Evolutionary conservation across 2,797 vertebrate species (phyloP).

Genomic region (Oreonectes daqikongensis): DNA sequence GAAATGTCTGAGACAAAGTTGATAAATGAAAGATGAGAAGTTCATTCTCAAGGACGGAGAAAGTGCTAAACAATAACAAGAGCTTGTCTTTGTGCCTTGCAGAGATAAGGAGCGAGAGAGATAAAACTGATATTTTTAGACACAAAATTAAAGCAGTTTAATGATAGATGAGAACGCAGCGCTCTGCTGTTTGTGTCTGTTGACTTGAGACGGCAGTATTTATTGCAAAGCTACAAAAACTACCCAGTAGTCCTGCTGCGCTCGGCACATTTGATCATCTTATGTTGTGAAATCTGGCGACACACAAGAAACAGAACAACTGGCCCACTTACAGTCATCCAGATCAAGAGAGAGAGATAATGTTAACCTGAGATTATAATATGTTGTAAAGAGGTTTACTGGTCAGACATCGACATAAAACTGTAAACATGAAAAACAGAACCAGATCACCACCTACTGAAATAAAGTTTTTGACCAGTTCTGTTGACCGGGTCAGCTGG

Average conservation of each 20-base stretch:
- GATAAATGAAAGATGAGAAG: neutral
- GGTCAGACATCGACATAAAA: too few species aligned
- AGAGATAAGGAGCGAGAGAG: neutral
- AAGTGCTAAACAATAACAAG: neutral
- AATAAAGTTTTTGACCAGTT: too few species aligned
- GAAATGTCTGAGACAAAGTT: neutral
- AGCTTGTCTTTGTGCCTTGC: neutral
- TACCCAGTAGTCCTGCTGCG: neutral
- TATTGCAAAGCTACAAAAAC: constrained; percentile 26
- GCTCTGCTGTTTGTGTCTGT: constrained; percentile 1
- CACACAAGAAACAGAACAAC: constrained; percentile 9
- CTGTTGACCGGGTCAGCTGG: too few species aligned
- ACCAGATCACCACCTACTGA: too few species aligned
- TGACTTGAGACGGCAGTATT: constrained; percentile 20
- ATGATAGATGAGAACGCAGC: neutral
- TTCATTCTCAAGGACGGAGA: neutral
- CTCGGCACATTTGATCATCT: neutral
- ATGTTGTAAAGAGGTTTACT: too few species aligned
- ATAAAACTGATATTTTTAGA: neutral
- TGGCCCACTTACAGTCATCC: constrained; percentile 36
- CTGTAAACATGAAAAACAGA: too few species aligned
- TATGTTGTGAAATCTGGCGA: constrained; percentile 28
- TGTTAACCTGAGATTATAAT: too few species aligned
- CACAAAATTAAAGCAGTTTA: constrained; percentile 20
- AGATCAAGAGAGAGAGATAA: neutral